Percentiles rank a stretch among this genome's conserved stretches.
Evolutionary conservation across 2,797 vertebrate genomes (phyloP).

Genomic region (Phylloscopus collybita): DNA sequence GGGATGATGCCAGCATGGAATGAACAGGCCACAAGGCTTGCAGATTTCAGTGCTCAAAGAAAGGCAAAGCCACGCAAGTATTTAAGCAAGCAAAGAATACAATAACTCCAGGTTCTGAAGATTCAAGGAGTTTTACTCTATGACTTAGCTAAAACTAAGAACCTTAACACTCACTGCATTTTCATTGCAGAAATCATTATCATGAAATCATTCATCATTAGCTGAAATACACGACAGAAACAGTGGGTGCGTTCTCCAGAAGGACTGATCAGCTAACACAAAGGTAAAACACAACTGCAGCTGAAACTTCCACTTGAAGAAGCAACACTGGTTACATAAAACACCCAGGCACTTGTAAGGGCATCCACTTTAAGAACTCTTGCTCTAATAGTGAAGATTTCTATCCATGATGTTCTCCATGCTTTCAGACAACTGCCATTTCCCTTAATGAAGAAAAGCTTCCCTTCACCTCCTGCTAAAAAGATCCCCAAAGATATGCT

Average conservation of each 20-base stretch:
- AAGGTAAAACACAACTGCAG: background rate
- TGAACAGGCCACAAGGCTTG: background rate
- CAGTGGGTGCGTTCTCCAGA: background rate
- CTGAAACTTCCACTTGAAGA: background rate
- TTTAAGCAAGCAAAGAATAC: background rate
- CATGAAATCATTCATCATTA: background rate
- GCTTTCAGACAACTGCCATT: background rate
- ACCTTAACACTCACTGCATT: background rate
- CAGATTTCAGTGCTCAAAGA: background rate
- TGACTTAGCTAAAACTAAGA: background rate
- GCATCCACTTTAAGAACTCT: background rate
- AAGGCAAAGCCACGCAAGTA: background rate
- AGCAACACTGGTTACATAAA: background rate
- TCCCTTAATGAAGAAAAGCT: background rate
- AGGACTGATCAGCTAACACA: background rate
- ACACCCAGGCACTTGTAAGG: background rate
- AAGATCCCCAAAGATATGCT: slow-evolving; percentile 14
- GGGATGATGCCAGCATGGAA: background rate
- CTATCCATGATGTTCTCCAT: background rate
- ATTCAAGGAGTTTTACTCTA: background rate
- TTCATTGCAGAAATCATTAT: background rate
- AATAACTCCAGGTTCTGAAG: background rate
- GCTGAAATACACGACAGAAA: background rate
- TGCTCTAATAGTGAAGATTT: background rate
- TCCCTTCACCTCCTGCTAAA: background rate